These are phyloP conservation scores for Sesamia inferens DNA, from an alignment of 2,888 invertebrate species.

Conservation along the genomic window DNA sequence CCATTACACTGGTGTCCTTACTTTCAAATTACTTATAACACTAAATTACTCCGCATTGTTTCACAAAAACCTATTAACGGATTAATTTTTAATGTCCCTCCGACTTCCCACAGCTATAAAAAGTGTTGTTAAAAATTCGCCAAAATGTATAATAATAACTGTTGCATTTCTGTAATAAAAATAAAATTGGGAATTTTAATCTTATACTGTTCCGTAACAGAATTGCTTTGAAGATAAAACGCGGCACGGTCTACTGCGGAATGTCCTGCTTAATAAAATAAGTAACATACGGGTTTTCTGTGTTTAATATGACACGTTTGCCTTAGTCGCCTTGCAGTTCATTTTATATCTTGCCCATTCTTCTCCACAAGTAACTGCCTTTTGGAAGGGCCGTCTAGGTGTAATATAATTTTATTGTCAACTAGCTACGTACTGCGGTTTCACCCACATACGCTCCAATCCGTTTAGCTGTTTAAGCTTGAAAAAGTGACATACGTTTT, in stretches of 20 bases:
- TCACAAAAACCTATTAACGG: conserved; percentile 47
- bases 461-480: too few species aligned
- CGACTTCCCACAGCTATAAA: conserved; percentile 60
- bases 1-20: conserved; percentile 22
- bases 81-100: conserved; percentile 55
- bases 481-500: too few species aligned
- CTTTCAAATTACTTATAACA: conserved; percentile 47
- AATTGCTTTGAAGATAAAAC: conserved; percentile 49
- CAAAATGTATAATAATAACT: conserved; percentile 51
- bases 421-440: too few species aligned
- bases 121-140: conserved; percentile 54
- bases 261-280: conserved; percentile 29
- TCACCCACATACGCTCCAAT: too few species aligned
- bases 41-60: conserved; percentile 42
- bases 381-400: too few species aligned
- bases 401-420: too few species aligned
- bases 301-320: conserved; percentile 20
- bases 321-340: neutral
- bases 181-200: conserved; percentile 67
- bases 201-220: conserved; percentile 51
- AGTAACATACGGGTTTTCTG: conserved; percentile 26
- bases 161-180: conserved; percentile 54
- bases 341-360: neutral
- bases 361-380: too few species aligned
- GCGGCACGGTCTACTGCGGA: conserved; percentile 43